phyloP scores from a whole-genome alignment of 2,797 vertebrate species.

The Otolemur crassicaudatus region DNA sequence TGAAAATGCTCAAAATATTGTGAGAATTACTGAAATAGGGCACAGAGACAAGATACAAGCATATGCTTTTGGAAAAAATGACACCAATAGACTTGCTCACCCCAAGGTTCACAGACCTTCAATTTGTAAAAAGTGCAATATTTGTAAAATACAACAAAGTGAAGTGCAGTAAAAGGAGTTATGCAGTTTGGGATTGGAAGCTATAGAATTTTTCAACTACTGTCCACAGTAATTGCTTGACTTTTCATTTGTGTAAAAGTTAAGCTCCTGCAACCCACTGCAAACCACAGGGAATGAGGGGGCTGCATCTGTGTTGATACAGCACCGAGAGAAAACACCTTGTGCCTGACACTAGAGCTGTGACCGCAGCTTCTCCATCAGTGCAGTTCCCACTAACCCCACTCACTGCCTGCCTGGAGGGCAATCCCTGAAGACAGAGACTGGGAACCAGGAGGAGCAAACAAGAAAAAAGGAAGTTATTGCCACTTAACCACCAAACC shows the following conservation, averaged over 20 bases:
- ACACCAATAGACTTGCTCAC: background rate
- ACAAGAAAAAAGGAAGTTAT: background rate
- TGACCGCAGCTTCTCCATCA: background rate
- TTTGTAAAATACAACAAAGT: background rate
- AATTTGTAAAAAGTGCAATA: background rate
- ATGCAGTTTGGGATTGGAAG: background rate
- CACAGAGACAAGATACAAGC: background rate
- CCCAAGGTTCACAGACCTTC: background rate
- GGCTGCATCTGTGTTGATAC: background rate
- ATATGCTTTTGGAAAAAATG: background rate
- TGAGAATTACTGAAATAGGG: background rate
- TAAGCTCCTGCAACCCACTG: background rate
- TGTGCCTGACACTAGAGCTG: background rate
- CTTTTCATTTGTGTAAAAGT: background rate
- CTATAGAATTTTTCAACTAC: background rate
- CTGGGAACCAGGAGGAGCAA: background rate
- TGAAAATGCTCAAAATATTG: background rate
- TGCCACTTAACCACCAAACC: background rate
- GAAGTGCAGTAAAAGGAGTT: background rate
- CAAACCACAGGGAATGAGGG: accelerated
- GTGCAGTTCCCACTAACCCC: background rate
- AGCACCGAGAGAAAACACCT: background rate
- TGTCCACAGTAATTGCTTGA: background rate
- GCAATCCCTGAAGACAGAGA: background rate
- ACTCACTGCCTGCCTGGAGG: background rate